phyloP scores from a whole-genome alignment of 2,888 invertebrate genomes.

The Caenorhabditis sp. region DNA sequence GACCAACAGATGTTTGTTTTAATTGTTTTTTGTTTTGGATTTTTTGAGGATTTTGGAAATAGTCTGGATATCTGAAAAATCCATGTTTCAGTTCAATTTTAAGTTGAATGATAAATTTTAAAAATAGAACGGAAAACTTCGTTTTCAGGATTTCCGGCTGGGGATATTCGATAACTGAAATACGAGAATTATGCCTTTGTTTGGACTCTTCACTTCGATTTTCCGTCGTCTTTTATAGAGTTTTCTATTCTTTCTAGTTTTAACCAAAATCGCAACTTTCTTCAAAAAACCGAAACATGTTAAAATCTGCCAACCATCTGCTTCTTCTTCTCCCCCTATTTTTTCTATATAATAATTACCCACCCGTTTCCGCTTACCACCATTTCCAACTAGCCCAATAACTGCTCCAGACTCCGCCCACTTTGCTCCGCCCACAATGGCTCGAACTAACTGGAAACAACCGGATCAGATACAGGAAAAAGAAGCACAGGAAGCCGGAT shows the following conservation, averaged over 20 bases:
- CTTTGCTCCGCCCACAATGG: not conserved
- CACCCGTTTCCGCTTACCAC: slow-evolving; percentile 8
- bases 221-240: not conserved
- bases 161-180: not conserved
- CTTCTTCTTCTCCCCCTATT: not conserved
- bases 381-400: slow-evolving; percentile 11
- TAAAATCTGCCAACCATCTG: not conserved
- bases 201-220: not conserved
- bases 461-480: slow-evolving; percentile 47
- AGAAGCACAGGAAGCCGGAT: slow-evolving; percentile 39
- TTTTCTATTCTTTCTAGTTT: not conserved
- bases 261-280: not conserved
- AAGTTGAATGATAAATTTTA: too few relatives aligned
- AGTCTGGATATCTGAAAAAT: too few relatives aligned
- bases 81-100: too few relatives aligned
- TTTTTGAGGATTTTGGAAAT: not conserved
- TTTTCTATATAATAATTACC: slow-evolving; percentile 1
- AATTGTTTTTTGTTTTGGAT: not conserved
- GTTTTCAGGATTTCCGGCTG: not conserved
- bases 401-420: slow-evolving; percentile 18
- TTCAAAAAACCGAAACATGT: not conserved
- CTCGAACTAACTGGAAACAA: slow-evolving; percentile 17
- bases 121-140: not conserved
- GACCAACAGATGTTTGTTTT: not conserved
- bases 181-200: not conserved